Conservation (phyloP, 1,140 invertebrate genomes). For the Amphibalanus amphitrite region DNA sequence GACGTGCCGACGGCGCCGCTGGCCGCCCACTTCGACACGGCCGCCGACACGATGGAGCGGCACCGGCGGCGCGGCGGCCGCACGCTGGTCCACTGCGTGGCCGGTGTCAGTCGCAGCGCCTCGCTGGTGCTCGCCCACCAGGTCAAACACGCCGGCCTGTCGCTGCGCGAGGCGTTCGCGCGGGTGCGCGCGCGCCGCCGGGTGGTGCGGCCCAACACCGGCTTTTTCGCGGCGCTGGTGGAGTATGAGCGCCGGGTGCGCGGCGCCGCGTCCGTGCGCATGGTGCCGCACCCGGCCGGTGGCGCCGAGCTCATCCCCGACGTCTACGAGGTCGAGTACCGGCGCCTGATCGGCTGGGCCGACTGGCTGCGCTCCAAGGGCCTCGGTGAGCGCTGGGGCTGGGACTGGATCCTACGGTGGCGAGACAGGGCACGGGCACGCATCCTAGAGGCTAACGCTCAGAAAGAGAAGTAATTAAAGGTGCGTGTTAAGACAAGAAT, state of each 20-base stretch:
- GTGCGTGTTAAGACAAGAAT: too few relatives aligned
- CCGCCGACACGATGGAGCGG: constrained; percentile 52
- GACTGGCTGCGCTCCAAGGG: not conserved
- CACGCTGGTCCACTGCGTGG: constrained; percentile 72
- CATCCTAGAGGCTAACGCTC: not conserved
- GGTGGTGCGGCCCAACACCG: constrained; percentile 70
- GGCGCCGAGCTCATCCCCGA: constrained; percentile 53
- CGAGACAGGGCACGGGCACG: not conserved
- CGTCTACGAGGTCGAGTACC: constrained; percentile 37
- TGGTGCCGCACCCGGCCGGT: constrained; percentile 43
- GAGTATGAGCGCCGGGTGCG: constrained; percentile 50
- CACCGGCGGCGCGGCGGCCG: constrained; percentile 44
- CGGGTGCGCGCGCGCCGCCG: constrained; percentile 44
- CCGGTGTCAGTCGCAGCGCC: constrained; percentile 71
- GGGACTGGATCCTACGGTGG: not conserved
- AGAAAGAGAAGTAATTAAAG: not conserved
- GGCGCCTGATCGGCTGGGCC: not conserved
- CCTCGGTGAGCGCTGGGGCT: not conserved
- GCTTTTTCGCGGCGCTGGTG: constrained; percentile 71
- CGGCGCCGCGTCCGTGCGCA: constrained; percentile 42
- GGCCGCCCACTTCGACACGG: constrained; percentile 48
- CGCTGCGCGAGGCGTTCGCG: constrained; percentile 55
- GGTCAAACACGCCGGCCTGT: constrained; percentile 61
- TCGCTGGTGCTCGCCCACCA: constrained; percentile 71
- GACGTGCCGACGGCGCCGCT: constrained; percentile 52